phyloP scores from a whole-genome alignment of 1,140 invertebrate species.

The Harpegnathos saltator region DNA sequence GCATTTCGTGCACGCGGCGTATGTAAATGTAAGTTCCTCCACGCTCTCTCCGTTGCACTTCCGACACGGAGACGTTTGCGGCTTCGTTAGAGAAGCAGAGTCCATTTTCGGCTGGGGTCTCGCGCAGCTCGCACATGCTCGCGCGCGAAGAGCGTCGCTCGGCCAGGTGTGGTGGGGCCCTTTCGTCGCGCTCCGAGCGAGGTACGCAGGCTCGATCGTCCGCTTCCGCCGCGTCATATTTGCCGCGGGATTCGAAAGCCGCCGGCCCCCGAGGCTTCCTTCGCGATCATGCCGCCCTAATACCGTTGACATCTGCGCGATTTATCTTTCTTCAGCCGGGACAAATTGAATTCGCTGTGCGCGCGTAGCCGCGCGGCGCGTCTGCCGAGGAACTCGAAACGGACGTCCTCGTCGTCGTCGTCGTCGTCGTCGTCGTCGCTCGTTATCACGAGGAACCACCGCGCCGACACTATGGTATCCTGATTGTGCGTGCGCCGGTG shows the following conservation, averaged over 20 bases:
- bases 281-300: constrained; percentile 74
- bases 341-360: constrained; percentile 76
- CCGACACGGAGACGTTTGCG: no score
- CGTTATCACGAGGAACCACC: neutral
- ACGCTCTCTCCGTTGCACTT: no score
- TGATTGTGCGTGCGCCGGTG: neutral
- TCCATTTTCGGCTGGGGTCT: no score
- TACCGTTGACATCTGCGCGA: constrained; percentile 85
- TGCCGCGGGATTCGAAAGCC: constrained; percentile 55
- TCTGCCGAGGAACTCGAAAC: neutral
- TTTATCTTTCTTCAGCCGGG: constrained; percentile 84
- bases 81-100: no score
- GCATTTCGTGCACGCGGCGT: no score
- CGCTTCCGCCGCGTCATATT: constrained; percentile 14
- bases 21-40: no score
- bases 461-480: constrained; percentile 8
- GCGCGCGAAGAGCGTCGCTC: neutral
- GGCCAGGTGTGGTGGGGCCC: neutral
- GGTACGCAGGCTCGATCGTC: neutral
- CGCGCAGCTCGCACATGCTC: neutral
- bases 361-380: neutral
- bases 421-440: neutral
- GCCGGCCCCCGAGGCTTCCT: constrained; percentile 17
- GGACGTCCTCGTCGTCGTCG: neutral
- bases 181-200: neutral